Conservation (phyloP, 1,140 invertebrate species). For the Zelostemma sp. region DNA sequence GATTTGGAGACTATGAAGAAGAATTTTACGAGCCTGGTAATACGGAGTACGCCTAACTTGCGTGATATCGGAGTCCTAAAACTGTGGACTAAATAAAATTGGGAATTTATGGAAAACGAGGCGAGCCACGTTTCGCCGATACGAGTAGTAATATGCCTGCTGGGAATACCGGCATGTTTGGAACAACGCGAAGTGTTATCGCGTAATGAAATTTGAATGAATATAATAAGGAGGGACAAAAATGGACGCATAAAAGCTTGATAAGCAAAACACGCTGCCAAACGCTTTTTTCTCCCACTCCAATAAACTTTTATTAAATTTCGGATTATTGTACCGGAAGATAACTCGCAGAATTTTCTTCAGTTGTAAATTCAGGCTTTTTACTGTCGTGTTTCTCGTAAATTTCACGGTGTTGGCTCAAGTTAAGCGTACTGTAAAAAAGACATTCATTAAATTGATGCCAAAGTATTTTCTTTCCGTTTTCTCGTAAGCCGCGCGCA, state of each 20-base stretch:
- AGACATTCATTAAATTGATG: slow-evolving; percentile 4
- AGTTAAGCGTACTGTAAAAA: background rate
- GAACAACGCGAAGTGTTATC: slow-evolving; percentile 10
- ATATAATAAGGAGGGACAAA: slow-evolving; percentile 36
- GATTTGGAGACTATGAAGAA: no score
- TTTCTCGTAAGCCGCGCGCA: slow-evolving; percentile 1
- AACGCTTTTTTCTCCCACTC: background rate
- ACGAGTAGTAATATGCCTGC: slow-evolving; percentile 16
- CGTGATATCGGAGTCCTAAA: slow-evolving; percentile 2
- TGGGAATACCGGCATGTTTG: slow-evolving; percentile 10
- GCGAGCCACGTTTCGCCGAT: slow-evolving; percentile 17
- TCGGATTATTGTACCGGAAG: no score
- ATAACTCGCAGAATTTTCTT: background rate
- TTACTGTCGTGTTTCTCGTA: background rate
- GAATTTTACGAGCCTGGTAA: no score
- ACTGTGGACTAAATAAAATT: slow-evolving; percentile 60
- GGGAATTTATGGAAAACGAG: slow-evolving; percentile 65
- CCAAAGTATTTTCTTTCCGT: background rate
- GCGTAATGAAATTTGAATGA: slow-evolving; percentile 52
- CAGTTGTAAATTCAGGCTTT: background rate
- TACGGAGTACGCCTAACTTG: slow-evolving; percentile 31
- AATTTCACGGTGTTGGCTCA: background rate
- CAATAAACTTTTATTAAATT: background rate
- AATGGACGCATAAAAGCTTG: no score
- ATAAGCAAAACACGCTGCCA: no score